phyloP scores from a whole-genome alignment of 2,888 invertebrate genomes.

The Leucoptera coffeella region DNA sequence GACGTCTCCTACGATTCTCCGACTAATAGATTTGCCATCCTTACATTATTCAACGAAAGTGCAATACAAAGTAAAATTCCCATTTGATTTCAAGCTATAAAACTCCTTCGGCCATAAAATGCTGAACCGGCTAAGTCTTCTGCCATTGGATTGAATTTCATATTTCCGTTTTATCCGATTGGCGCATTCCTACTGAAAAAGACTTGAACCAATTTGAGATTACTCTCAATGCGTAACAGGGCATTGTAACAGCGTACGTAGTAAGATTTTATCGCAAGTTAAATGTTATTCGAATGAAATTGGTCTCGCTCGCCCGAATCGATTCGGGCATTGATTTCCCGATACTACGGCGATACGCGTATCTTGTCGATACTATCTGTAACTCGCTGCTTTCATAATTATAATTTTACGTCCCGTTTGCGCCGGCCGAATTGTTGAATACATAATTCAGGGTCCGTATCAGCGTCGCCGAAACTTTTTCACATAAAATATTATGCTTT shows the following conservation, averaged over 20 bases:
- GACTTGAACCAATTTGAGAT: slow-evolving; percentile 9
- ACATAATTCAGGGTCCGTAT: slow-evolving; percentile 28
- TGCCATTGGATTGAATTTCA: slow-evolving; percentile 20
- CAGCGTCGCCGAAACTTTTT: too few species aligned
- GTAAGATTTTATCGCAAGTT: slow-evolving; percentile 36
- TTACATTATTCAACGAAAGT: too few species aligned
- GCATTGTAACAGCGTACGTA: too few species aligned
- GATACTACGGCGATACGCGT: slow-evolving; percentile 17
- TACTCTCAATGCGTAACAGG: slow-evolving; percentile 1
- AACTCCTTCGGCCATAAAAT: too few species aligned
- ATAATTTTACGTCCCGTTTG: slow-evolving; percentile 18
- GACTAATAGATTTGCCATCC: too few species aligned
- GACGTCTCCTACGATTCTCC: too few species aligned
- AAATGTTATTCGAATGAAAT: slow-evolving; percentile 49
- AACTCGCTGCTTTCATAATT: slow-evolving; percentile 32
- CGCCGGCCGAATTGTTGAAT: slow-evolving; percentile 23
- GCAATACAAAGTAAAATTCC: too few species aligned
- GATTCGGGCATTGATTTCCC: slow-evolving; percentile 18
- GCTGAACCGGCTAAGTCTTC: too few species aligned
- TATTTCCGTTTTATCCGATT: slow-evolving; percentile 31
- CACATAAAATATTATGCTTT: too few species aligned
- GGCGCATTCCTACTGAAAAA: slow-evolving; percentile 26
- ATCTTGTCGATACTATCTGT: slow-evolving; percentile 21
- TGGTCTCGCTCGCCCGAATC: slow-evolving; percentile 39
- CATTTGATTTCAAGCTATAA: too few species aligned